Evolutionary conservation across 2,888 invertebrate species (phyloP).

Genomic region (Apamea epomidion): DNA sequence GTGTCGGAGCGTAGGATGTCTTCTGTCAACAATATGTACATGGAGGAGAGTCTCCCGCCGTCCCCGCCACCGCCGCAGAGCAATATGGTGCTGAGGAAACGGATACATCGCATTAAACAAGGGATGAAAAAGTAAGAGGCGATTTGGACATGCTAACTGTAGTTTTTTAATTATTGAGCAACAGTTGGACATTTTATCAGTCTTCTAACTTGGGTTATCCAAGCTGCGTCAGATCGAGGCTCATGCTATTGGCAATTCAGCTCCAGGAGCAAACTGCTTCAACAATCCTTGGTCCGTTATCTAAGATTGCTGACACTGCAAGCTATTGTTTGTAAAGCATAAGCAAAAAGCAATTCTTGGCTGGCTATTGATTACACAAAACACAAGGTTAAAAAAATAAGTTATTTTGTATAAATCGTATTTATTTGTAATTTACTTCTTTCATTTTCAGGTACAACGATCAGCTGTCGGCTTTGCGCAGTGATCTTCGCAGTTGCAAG

Average conservation of each 20-base stretch:
- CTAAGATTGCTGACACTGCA: not conserved
- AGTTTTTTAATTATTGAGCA: not conserved
- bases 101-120: conserved; percentile 96
- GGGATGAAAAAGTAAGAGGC: conserved; percentile 94
- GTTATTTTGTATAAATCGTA: not conserved
- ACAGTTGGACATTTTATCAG: not conserved
- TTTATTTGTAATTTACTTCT: not conserved
- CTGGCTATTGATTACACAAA: not conserved
- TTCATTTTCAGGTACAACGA: conserved; percentile 92
- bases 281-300: not conserved
- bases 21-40: conserved; percentile 77
- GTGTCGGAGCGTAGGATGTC: conserved; percentile 87
- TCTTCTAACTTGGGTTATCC: conserved; percentile 6
- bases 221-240: not conserved
- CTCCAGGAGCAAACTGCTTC: too few relatives aligned
- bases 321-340: not conserved
- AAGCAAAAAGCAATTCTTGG: not conserved
- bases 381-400: not conserved
- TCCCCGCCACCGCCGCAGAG: conserved; percentile 94
- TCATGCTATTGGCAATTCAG: not conserved
- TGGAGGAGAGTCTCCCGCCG: conserved; percentile 88
- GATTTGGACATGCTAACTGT: not conserved
- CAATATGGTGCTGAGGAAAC: conserved; percentile 96
- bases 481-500: conserved; percentile 95
- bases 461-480: conserved; percentile 94